Base-by-base conservation (phyloP, 2,113 vertebrate species). In the Sceloporus tristichus region DNA sequence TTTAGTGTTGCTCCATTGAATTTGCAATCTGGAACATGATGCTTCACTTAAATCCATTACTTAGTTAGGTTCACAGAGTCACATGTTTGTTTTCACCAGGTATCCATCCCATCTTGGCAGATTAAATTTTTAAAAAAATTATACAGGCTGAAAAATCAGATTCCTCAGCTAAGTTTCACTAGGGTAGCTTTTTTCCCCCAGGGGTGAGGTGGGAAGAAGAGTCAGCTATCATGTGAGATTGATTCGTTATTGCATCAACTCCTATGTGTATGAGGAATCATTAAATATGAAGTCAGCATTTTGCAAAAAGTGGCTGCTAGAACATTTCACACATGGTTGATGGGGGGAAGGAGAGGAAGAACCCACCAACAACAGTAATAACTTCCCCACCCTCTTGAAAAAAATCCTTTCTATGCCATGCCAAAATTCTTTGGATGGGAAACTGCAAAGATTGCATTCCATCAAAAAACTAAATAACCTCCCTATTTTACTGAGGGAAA, bases 371-470 rank as follows among this genome's bases (percentile, higher is more conserved):
- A 88, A 65, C n/a, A 78, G 42, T 84, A 84, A 88, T 77, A 84
- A 56, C 73, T 29, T 19, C 65, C 38, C 62, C 62, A 78, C 74
- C 74, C 81, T 84, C 65, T 70, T 84, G 62, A 53, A 66, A 77
- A 38, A 77, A 84, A 34, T 27, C 10, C 25, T 78, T 78, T 27
- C 42, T 78, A 27, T 78, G n/a, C 9, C 2, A 14, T 84, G 87
- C 87, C 87, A 88, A 84, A 62, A 88, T 88, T 88, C 42, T 68
- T 78, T 78, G 74, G 74, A 88, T 84, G 81, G 78, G 82, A 88
- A 88, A 77, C 48, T 29, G 40, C 76, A 54, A 70, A 62, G 62
- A 83, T 77, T 88, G 81, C 87, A 88, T 84, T 88, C 87, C 87
- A 88, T 70, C 75, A 78, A 62, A 84, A 84, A 84, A 70, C 81